phyloP scores from a whole-genome alignment of 2,888 invertebrate genomes.

The Drosophila longiperda region DNA sequence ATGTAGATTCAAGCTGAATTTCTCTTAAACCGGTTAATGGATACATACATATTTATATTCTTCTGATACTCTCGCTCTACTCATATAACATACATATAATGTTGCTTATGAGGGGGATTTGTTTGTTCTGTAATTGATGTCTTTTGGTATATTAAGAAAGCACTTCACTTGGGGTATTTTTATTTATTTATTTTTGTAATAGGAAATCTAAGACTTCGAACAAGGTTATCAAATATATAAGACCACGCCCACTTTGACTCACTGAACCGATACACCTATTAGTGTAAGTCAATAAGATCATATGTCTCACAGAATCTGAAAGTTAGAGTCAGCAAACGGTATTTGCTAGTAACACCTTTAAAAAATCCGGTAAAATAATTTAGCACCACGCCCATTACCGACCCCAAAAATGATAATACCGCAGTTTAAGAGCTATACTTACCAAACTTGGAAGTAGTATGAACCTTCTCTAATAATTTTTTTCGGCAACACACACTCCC shows the following conservation, averaged over 20 bases:
- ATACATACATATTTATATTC: conserved; percentile 24
- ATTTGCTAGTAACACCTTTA: background rate
- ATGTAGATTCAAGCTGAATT: conserved; percentile 42
- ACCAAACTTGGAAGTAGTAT: background rate
- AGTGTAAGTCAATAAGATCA: background rate
- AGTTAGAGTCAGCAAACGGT: background rate
- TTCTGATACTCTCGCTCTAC: conserved; percentile 14
- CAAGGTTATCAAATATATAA: background rate
- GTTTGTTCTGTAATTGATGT: conserved; percentile 14
- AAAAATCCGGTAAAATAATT: background rate
- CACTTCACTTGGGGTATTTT: conserved; percentile 7
- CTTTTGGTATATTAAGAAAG: background rate
- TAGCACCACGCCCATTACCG: background rate
- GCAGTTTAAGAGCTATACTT: background rate
- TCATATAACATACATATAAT: no score
- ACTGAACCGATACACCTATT: background rate
- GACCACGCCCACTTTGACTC: background rate
- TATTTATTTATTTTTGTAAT: background rate
- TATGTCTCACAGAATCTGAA: background rate
- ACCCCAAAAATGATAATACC: background rate
- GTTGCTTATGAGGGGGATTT: background rate
- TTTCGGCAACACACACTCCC: background rate
- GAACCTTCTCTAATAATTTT: background rate
- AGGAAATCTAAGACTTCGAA: background rate
- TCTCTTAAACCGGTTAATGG: conserved; percentile 58